These are phyloP conservation scores for Dinoponera quadriceps DNA, from an alignment of 1,140 invertebrate genomes.

Conservation along the genomic window DNA sequence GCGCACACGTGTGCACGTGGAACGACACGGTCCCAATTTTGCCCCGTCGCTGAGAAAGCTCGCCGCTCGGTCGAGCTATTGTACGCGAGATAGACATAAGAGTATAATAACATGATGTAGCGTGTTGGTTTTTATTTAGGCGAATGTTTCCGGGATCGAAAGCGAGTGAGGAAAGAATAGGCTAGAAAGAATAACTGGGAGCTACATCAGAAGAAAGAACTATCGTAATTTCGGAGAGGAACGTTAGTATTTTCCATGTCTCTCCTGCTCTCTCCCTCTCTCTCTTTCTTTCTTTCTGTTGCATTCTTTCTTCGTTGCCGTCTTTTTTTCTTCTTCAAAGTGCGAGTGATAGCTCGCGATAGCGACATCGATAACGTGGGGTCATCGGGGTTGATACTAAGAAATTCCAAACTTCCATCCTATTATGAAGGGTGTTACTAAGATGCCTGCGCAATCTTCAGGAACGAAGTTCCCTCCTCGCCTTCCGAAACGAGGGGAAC, in stretches of 20 bases:
- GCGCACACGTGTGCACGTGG: background rate
- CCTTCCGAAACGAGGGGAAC: background rate
- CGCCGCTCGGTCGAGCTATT: slow-evolving; percentile 2
- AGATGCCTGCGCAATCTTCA: too few relatives aligned
- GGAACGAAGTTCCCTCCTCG: too few relatives aligned
- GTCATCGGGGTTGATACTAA: too few relatives aligned
- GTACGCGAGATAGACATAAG: slow-evolving; percentile 4
- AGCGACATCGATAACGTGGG: too few relatives aligned
- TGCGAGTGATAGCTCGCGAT: too few relatives aligned
- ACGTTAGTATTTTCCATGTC: too few relatives aligned
- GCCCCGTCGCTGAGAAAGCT: background rate
- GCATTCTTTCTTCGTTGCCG: too few relatives aligned
- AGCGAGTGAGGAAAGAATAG: background rate
- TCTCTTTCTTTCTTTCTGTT: too few relatives aligned
- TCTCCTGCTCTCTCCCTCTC: too few relatives aligned
- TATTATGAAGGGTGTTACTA: too few relatives aligned
- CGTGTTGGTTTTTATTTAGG: background rate
- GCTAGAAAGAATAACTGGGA: background rate
- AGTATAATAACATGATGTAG: slow-evolving; percentile 8
- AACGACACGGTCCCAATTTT: slow-evolving; percentile 52
- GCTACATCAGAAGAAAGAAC: background rate
- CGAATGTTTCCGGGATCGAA: background rate
- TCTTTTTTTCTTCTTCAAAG: too few relatives aligned
- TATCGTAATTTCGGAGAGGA: background rate
- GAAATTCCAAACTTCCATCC: too few relatives aligned